Evolutionary conservation across 2,888 invertebrate genomes (phyloP).

Genomic region (Liposcelis brunnea): DNA sequence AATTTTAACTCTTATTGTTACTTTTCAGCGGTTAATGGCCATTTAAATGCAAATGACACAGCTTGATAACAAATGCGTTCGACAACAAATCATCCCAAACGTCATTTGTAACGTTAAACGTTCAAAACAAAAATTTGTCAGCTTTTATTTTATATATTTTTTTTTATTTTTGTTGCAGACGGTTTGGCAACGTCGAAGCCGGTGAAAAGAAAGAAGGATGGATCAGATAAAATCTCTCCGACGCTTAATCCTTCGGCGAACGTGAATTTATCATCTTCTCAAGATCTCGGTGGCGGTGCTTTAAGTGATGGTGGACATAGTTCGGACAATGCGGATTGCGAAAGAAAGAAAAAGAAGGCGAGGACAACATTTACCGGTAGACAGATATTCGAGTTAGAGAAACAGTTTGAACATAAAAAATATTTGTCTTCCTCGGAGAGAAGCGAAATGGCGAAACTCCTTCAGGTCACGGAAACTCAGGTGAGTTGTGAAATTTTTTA

Average conservation of each 20-base stretch:
- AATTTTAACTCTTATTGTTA: too few species aligned
- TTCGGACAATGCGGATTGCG: constrained; percentile 17
- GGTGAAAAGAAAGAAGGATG: constrained; percentile 14
- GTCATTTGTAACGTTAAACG: too few species aligned
- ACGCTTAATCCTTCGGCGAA: too few species aligned
- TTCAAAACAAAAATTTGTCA: too few species aligned
- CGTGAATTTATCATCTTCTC: background rate
- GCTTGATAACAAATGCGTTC: too few species aligned
- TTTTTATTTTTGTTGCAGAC: constrained; percentile 13
- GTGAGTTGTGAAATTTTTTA: constrained; percentile 35
- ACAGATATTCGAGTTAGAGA: constrained; percentile 92
- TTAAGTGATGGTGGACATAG: background rate
- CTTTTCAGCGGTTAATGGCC: too few species aligned
- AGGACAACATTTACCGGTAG: constrained; percentile 88
- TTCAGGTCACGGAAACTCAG: constrained; percentile 94
- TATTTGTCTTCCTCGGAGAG: constrained; percentile 88
- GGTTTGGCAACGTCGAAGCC: constrained; percentile 13
- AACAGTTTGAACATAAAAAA: constrained; percentile 90
- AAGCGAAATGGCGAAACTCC: constrained; percentile 82
- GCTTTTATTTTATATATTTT: background rate
- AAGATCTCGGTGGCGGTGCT: constrained; percentile 4
- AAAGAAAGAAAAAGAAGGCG: constrained; percentile 65
- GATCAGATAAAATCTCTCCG: background rate
- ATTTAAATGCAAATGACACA: too few species aligned
- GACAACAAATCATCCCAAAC: too few species aligned